These are phyloP conservation scores for Scophthalmus maximus DNA, from an alignment of 2,113 vertebrate species.

Conservation along the genomic window DNA sequence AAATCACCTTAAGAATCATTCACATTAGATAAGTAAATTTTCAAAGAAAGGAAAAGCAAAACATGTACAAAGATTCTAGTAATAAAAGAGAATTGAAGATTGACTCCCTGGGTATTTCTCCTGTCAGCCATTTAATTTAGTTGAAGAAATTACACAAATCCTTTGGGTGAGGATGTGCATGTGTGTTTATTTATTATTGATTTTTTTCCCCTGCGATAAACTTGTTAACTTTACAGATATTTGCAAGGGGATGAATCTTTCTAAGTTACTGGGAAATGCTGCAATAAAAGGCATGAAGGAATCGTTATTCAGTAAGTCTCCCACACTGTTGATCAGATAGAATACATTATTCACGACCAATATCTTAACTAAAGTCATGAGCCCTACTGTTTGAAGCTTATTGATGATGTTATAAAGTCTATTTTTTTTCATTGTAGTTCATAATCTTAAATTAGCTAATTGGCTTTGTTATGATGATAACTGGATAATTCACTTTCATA, in stretches of 20 bases:
- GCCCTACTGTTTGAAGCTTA: constrained; percentile 49
- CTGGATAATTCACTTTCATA: constrained; percentile 28
- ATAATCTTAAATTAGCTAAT: constrained; percentile 65
- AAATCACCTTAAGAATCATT: constrained; percentile 89
- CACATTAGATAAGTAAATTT: constrained; percentile 92
- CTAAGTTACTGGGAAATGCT: constrained; percentile 78
- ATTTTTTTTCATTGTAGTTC: constrained; percentile 60
- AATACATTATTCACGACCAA: constrained; percentile 77
- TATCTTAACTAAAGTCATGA: constrained; percentile 64
- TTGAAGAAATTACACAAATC: constrained; percentile 91
- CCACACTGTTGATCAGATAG: constrained; percentile 66
- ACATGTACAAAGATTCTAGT: constrained; percentile 79
- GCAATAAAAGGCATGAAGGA: constrained; percentile 69
- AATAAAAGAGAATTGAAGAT: constrained; percentile 92
- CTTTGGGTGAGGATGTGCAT: constrained; percentile 86
- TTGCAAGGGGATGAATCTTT: constrained; percentile 86
- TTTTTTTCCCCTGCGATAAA: constrained; percentile 82
- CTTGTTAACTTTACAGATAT: constrained; percentile 91
- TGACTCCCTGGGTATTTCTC: constrained; percentile 87
- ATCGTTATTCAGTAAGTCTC: constrained; percentile 67
- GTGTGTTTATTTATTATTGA: constrained; percentile 98
- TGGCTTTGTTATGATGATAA: constrained; percentile 62
- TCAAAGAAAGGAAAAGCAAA: constrained; percentile 71
- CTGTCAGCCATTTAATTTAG: constrained; percentile 92
- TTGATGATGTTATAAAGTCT: constrained; percentile 57